These are phyloP conservation scores for Astyanax mexicanus DNA, from an alignment of 2,797 vertebrate genomes.

Conservation along the genomic window DNA sequence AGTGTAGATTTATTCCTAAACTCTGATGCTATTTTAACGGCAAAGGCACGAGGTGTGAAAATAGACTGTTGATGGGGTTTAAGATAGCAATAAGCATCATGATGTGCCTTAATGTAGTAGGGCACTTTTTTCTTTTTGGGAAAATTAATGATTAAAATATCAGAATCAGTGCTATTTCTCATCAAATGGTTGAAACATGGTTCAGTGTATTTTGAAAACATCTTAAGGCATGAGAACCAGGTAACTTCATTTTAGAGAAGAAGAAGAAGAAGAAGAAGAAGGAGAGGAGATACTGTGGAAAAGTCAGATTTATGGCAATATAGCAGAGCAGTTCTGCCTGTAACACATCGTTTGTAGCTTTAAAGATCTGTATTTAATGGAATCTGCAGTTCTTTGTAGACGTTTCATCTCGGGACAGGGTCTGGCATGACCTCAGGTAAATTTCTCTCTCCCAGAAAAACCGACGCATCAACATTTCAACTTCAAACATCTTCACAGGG, in stretches of 20 bases:
- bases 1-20: too few relatives aligned
- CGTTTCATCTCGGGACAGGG: background rate
- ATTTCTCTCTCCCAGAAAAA: background rate
- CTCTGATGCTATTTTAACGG: too few relatives aligned
- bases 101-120: too few relatives aligned
- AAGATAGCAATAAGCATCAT: too few relatives aligned
- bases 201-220: background rate
- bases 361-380: background rate
- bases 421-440: background rate
- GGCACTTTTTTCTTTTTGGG: too few relatives aligned
- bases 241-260: background rate
- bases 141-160: too few relatives aligned
- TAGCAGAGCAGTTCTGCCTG: background rate
- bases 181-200: background rate
- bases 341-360: background rate
- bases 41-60: too few relatives aligned
- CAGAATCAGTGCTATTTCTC: too few relatives aligned
- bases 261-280: background rate
- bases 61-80: too few relatives aligned
- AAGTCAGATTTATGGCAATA: background rate
- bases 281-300: background rate
- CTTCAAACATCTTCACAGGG: constrained; percentile 4
- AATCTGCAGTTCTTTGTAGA: background rate
- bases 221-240: background rate
- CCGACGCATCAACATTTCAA: background rate